These are phyloP conservation scores for Steromphala cineraria DNA, from an alignment of 2,888 invertebrate genomes.

Conservation along the genomic window DNA sequence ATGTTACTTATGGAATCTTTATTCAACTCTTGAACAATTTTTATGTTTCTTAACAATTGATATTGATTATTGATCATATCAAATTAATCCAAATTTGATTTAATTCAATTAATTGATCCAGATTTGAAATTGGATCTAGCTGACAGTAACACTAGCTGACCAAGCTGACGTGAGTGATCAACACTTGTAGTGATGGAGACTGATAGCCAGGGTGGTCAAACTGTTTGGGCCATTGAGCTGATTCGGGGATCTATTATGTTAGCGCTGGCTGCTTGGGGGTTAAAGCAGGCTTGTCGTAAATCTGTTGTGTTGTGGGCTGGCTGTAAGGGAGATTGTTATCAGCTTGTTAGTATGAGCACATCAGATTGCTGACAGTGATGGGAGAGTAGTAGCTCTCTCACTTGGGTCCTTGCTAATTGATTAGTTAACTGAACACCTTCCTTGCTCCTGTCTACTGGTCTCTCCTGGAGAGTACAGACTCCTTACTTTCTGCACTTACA, in stretches of 20 bases:
- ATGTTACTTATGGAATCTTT: too few species aligned
- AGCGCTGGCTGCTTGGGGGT: neutral
- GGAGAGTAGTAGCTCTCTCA: neutral
- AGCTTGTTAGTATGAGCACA: neutral
- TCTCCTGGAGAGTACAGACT: too few species aligned
- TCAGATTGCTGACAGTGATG: neutral
- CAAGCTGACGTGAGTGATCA: too few species aligned
- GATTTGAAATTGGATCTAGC: too few species aligned
- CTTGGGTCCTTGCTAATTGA: neutral
- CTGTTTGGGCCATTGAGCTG: neutral
- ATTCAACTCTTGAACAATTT: too few species aligned
- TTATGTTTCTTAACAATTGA: too few species aligned
- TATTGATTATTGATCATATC: too few species aligned
- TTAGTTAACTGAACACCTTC: neutral
- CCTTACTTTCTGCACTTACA: too few species aligned
- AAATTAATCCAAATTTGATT: too few species aligned
- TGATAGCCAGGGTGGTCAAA: neutral
- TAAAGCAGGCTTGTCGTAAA: neutral
- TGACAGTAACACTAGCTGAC: too few species aligned
- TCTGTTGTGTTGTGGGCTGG: neutral
- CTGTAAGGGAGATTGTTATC: neutral
- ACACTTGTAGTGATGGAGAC: too few species aligned
- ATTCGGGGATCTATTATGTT: neutral
- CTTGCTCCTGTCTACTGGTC: neutral
- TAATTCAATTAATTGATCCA: too few species aligned